Percentiles rank a stretch among this genome's conserved stretches.
Conservation (phyloP, 2,888 invertebrate species). For the Lamproptera curius region DNA sequence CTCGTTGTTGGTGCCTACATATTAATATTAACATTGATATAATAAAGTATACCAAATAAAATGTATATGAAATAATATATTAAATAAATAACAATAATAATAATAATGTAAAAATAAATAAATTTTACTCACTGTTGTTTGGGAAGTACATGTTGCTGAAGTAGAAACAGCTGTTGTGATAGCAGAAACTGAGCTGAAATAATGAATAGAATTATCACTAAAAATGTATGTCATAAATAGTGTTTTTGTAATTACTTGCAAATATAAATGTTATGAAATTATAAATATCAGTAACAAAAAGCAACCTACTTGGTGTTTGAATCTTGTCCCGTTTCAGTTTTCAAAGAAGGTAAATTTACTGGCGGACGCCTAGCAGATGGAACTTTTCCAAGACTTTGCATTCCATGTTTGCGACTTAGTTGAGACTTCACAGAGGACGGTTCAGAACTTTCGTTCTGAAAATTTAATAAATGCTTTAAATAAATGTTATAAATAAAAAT, state of each 20-base stretch:
- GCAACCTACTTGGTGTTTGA: slow-evolving; percentile 64
- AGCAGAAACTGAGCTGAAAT: slow-evolving; percentile 65
- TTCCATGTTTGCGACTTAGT: slow-evolving; percentile 98
- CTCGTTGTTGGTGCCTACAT: slow-evolving; percentile 73
- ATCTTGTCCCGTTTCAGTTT: slow-evolving; percentile 89
- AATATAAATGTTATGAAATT: not conserved
- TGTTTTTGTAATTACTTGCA: too few relatives aligned
- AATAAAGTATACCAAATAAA: not conserved
- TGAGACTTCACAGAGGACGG: slow-evolving; percentile 92
- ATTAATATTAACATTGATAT: not conserved
- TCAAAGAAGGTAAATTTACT: slow-evolving; percentile 98
- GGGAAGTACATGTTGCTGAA: slow-evolving; percentile 70
- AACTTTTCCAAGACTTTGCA: slow-evolving; percentile 99
- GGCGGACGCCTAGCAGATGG: slow-evolving; percentile 98
- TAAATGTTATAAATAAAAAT: too few relatives aligned
- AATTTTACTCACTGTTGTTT: slow-evolving; percentile 57
- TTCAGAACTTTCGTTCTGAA: slow-evolving; percentile 91
- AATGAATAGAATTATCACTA: too few relatives aligned
- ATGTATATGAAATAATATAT: not conserved
- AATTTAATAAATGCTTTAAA: too few relatives aligned
- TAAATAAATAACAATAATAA: too few relatives aligned
- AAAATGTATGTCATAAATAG: too few relatives aligned
- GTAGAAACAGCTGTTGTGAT: slow-evolving; percentile 64
- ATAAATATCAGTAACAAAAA: slow-evolving; percentile 5
- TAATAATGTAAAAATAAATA: not conserved